Base-by-base conservation (phyloP, 1,140 invertebrate species). In the Ceratitis capitata region DNA sequence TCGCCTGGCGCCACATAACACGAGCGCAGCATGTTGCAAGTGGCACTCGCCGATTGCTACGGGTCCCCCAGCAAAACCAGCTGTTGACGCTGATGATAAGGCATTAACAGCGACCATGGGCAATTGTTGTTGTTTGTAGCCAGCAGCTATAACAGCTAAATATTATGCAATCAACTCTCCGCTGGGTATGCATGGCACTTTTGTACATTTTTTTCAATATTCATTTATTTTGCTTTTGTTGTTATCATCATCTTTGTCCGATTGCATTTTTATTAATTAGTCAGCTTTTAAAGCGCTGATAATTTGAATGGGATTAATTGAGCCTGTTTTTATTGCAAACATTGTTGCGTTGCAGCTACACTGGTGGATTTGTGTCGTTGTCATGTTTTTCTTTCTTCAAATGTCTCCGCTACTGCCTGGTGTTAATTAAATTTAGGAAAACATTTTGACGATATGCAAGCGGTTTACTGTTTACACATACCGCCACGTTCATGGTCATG, bases 201-300 rank as follows among this genome's bases (percentile, higher is more conserved):
- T 14, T 10, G n/a, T 35, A 32, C 7, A 1, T 16, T 42, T 39
- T 64, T 64, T 39, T 64, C 5, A 23, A 14, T 53, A 23, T 56
- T 1, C 51, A n/a, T 23, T 56, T n/a, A 56, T 56, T 56, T 56
- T 23, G 51, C 19, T 56, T 56, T 56, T 19, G 7, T 6, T 12
- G 19, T 74, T 74, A 74, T 45, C 32, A 78, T 78, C n/a, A 45
- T 78, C 69, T 45, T 45, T 78, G 69, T 78, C 69, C 69, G 69
- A 78, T 45, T 78, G 69, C 39, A 47, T 78, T 78, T 78, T 78
- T 78, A 78, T 78, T 78, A 78, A 78, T 78, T 78, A 78, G 69
- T 78, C 69, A 78, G 69, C 69, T 78, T 78, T 78, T 45, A 78
- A n/a, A 78, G 23, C 32, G 69, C 69, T 78, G 69, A 78, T 78